These are phyloP conservation scores for Leptinotarsa haldemani DNA, from an alignment of 2,888 invertebrate genomes.

Conservation along the genomic window DNA sequence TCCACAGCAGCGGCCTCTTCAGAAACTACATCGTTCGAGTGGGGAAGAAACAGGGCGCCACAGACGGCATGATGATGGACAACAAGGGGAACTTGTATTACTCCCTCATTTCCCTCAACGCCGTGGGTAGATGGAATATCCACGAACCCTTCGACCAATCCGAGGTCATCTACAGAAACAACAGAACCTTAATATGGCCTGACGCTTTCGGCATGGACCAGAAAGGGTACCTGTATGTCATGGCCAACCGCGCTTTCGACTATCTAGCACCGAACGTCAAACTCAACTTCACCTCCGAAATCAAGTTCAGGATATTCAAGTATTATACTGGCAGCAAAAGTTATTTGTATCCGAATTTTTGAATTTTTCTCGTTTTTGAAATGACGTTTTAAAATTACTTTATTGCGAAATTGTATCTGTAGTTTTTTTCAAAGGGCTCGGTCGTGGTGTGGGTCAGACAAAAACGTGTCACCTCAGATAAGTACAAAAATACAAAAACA, in stretches of 20 bases:
- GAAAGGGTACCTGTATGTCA: constrained; percentile 73
- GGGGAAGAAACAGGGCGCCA: constrained; percentile 73
- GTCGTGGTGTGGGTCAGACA: no score
- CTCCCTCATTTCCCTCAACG: constrained; percentile 75
- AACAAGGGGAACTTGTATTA: constrained; percentile 75
- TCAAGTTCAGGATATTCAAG: constrained; percentile 52
- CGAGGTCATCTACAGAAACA: constrained; percentile 68
- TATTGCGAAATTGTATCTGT: no score
- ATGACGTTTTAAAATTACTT: no score
- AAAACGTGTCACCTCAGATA: no score
- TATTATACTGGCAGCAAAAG: constrained; percentile 51
- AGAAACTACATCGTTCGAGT: constrained; percentile 49
- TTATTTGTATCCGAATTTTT: constrained; percentile 36
- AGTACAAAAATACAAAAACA: no score
- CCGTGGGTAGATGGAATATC: constrained; percentile 78
- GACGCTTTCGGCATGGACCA: constrained; percentile 77
- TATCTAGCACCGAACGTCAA: constrained; percentile 43
- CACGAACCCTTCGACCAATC: constrained; percentile 68
- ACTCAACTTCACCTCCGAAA: constrained; percentile 38
- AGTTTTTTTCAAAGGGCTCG: no score
- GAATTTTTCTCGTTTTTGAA: background rate
- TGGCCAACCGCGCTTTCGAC: constrained; percentile 67
- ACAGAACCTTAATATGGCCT: constrained; percentile 76
- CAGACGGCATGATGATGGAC: constrained; percentile 79
- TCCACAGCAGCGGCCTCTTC: constrained; percentile 58